phyloP scores from a whole-genome alignment of 2,888 invertebrate species.

The Anoplius nigerrimus region DNA sequence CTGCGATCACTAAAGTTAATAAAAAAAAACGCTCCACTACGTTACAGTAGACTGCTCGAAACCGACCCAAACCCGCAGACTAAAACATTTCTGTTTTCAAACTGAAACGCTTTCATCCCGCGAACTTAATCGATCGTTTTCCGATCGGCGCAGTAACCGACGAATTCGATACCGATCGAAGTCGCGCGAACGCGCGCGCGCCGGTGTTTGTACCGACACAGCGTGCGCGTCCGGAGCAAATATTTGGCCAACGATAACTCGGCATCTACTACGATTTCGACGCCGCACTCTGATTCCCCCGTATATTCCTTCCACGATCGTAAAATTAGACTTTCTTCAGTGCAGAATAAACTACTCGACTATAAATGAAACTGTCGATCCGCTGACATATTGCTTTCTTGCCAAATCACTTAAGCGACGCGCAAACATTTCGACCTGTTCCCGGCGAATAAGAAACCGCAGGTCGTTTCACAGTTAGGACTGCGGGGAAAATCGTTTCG shows the following conservation, averaged over 20 bases:
- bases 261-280: background rate
- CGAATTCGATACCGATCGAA: background rate
- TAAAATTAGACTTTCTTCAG: background rate
- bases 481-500: too few relatives aligned
- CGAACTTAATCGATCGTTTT: too few relatives aligned
- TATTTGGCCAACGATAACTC: slow-evolving; percentile 26
- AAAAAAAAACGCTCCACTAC: too few relatives aligned
- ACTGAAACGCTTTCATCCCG: too few relatives aligned
- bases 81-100: too few relatives aligned
- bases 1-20: too few relatives aligned
- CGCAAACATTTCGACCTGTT: background rate
- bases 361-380: background rate
- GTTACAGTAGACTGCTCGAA: too few relatives aligned
- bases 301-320: background rate
- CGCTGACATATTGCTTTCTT: background rate
- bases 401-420: background rate
- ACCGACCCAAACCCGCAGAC: too few relatives aligned
- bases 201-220: too few relatives aligned
- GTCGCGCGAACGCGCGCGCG: background rate
- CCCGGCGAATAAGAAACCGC: too few relatives aligned
- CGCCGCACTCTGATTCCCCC: background rate
- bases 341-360: background rate
- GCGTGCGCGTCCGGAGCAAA: slow-evolving; percentile 13
- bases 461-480: too few relatives aligned
- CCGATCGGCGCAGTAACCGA: background rate